Base-by-base conservation (phyloP, 2,797 vertebrate species). In the Anabas testudineus region DNA sequence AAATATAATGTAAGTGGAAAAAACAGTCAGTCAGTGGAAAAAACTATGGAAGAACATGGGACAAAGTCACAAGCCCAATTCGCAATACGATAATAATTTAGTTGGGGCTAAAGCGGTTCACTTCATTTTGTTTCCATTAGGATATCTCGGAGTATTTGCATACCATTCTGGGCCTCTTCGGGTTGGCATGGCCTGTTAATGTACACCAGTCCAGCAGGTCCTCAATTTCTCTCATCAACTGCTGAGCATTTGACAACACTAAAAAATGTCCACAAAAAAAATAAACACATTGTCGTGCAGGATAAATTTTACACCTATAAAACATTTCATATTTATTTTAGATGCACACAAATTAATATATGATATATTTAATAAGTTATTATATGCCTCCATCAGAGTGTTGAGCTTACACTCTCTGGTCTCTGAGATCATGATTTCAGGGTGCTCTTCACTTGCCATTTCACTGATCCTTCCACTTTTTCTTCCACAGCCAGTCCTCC, bases 231-330 rank as follows among this genome's bases (percentile, higher is more conserved):
- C 19, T 45, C 80, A 86, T 39, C 66, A 92, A 68, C 47, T 48
- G 30, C 71, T 81, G 58, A 54, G 90, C 80, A 28, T 87, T 49
- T 53, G 52, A 70, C 65, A 89, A 69, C 74, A 92, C 91, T 93
- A 83, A 49, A 85, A 82, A 43, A 87, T n/a, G 39, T 10, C 70
- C 18, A 69, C 3, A 74, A 21, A 80, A 39, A 47, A 14, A 7
- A 3, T 41, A 5, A 34, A 10, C 34, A 30, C 3, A 30, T n/a
- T n/a, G n/a, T n/a, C n/a, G n/a, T n/a, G n/a, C 10, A 30, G 7
- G 28, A 7, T 28, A 30, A 30, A 7, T 30, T 30, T 30, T 6
- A 32, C 10, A 32, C 10, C n/a, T 32, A n/a, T n/a, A 32, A 32
- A 32, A 32, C 30, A 32, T 32, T 32, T 8, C 30, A 32, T 10